A percentile compares a stretch with the other conserved stretches of the same genome.
These are phyloP conservation scores for Sapajus apella DNA, from an alignment of 2,113 vertebrate species.

Conservation along the genomic window DNA sequence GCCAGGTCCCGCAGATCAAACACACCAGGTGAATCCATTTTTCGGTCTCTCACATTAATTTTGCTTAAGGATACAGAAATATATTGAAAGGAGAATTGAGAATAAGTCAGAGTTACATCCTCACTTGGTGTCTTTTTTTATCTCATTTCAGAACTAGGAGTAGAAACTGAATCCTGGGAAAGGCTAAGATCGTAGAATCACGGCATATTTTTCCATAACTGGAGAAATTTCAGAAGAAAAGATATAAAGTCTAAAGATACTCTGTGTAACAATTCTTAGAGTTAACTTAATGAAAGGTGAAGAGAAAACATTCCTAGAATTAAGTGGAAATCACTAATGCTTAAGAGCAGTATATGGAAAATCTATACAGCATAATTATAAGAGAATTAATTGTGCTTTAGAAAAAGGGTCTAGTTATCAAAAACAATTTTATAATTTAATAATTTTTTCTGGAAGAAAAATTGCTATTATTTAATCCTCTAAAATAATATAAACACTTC, in stretches of 20 bases:
- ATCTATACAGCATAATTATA: not conserved
- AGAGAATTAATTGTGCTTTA: not conserved
- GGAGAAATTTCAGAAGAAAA: not conserved
- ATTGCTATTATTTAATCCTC: not conserved
- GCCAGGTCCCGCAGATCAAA: not conserved
- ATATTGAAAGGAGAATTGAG: constrained; percentile 24
- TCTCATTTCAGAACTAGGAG: constrained; percentile 23
- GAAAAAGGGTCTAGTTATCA: not conserved
- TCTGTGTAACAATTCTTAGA: not conserved
- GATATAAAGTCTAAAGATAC: not conserved
- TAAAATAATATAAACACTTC: not conserved
- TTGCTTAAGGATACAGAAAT: constrained; percentile 23
- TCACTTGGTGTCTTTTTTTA: not conserved
- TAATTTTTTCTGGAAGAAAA: not conserved
- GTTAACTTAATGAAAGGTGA: not conserved
- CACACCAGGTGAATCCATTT: not conserved
- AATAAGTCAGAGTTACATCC: constrained; percentile 24
- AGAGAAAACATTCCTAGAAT: not conserved
- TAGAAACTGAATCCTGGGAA: not conserved
- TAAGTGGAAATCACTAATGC: not conserved
- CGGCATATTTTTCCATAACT: not conserved
- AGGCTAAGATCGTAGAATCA: not conserved
- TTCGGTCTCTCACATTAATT: constrained; percentile 26
- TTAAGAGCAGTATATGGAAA: not conserved
- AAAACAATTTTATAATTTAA: not conserved